Percentiles rank a stretch among this genome's conserved stretches.
These are phyloP conservation scores for Drosophila sp. DNA, from an alignment of 1,140 invertebrate species.

Conservation along the genomic window DNA sequence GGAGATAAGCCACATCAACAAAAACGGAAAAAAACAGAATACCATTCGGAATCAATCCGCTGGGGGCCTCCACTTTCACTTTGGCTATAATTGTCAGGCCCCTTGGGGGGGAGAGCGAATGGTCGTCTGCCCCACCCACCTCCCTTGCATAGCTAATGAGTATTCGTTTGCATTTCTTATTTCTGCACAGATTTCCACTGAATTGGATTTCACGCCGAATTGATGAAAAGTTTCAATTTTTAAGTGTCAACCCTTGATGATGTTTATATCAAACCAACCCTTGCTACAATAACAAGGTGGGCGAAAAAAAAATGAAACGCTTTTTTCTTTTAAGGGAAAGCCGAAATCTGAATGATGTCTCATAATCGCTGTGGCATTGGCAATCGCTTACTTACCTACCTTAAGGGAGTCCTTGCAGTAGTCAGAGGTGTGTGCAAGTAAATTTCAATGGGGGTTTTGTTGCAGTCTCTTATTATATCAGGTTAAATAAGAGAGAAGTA, in stretches of 20 bases:
- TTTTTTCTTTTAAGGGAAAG: neutral
- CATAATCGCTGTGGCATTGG: conserved; percentile 30
- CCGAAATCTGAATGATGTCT: conserved; percentile 23
- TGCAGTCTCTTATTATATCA: too few relatives aligned
- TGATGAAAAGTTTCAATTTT: conserved; percentile 50
- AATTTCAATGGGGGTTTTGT: neutral
- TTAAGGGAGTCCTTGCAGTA: neutral
- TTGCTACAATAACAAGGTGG: neutral
- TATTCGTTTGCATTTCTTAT: conserved; percentile 18
- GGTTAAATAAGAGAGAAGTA: too few relatives aligned
- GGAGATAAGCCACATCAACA: conserved; percentile 65
- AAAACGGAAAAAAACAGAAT: neutral
- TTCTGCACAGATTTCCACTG: conserved; percentile 50
- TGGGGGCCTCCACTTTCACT: conserved; percentile 30
- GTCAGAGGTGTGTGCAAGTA: neutral
- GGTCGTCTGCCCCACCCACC: neutral
- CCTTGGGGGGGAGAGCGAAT: conserved; percentile 34
- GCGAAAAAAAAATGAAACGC: conserved; percentile 3
- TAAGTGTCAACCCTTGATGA: conserved; percentile 49
- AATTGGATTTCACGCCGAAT: conserved; percentile 54
- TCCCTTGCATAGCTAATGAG: conserved; percentile 53
- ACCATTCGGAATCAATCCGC: conserved; percentile 30
- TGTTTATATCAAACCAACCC: conserved; percentile 8
- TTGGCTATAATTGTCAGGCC: conserved; percentile 49
- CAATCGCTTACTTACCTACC: neutral